Conservation (phyloP, 2,888 invertebrate species). For the Synergus japonicus region DNA sequence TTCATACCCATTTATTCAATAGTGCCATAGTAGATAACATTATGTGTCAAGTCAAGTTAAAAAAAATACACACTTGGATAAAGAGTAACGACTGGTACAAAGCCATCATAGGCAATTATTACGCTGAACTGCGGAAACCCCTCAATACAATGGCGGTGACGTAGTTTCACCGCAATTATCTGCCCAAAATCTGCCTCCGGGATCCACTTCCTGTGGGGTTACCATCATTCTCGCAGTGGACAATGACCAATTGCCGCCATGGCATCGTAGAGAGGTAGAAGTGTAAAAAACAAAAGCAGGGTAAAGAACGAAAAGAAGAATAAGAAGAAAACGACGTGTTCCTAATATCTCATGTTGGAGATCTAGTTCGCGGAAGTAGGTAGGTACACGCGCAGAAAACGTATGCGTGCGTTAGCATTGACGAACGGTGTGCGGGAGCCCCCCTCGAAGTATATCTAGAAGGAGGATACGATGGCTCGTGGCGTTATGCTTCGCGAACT, state of each 20-base stretch:
- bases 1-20: neutral
- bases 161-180: constrained; percentile 68
- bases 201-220: constrained; percentile 66
- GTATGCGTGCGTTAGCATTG: constrained; percentile 53
- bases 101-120: constrained; percentile 61
- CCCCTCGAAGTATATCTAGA: constrained; percentile 66
- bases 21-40: neutral
- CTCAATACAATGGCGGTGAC: constrained; percentile 63
- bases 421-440: constrained; percentile 48
- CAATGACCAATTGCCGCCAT: constrained; percentile 74
- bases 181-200: constrained; percentile 65
- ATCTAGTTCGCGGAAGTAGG: constrained; percentile 74
- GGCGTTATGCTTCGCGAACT: constrained; percentile 76
- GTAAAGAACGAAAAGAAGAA: constrained; percentile 46
- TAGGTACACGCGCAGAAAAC: constrained; percentile 59
- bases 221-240: constrained; percentile 63
- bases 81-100: neutral
- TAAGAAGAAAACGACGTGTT: constrained; percentile 58
- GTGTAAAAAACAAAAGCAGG: constrained; percentile 41
- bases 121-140: constrained; percentile 63
- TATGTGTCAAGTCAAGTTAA: neutral
- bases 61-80: neutral
- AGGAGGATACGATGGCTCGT: constrained; percentile 77
- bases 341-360: constrained; percentile 69
- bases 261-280: constrained; percentile 44